Base-by-base conservation (phyloP, 2,888 invertebrate genomes). In the Aporophyla lueneburgensis region DNA sequence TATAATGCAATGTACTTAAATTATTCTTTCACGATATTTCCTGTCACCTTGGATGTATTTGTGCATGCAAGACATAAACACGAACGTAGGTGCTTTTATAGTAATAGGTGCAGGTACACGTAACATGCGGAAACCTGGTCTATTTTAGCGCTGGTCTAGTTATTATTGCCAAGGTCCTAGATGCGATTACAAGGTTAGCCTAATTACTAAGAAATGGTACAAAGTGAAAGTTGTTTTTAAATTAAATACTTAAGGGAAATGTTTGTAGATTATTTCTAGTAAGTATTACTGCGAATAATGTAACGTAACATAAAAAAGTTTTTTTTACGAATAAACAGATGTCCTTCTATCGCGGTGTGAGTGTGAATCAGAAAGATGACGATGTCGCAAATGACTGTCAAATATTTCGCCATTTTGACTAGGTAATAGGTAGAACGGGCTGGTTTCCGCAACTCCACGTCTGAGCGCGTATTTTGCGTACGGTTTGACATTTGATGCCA, bases 61-160 rank as follows among this genome's bases (percentile, higher is more conserved):
- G 21, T 79, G 49, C 66, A 65, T 84, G 85, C 56, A n/a, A 67
- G 21, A 19, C 58, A 67, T 21, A 19, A 79, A 54, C 80, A 69
- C 43, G 46, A 56, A 27, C 53, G 9, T 16, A 16, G 21, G 53
- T 54, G 33, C 4, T 49, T 56, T 76, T 66, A 33, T 27, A 59
- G 27, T 71, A 21, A 67, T 24, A 58, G 16, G 3, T 33, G 33
- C 27, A 59, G 12, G 16, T 58, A 58, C 27, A 59, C 7, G 16
- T 58, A 58, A 40, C 51, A 12, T 59, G 62, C 9, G 51, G n/a
- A 24, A 72, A 33, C 7, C 12, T 21, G n/a, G 27, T 54, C 6
- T 61, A 62, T 1, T 58, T 40, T 49, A n/a, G 40, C 21, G 5
- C 12, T 4, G 43, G 16, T 24, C 3, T 78, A 43, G n/a, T 10